Evolutionary conservation across 2,888 invertebrate species (phyloP).

Genomic region (Corythucha ciliata): DNA sequence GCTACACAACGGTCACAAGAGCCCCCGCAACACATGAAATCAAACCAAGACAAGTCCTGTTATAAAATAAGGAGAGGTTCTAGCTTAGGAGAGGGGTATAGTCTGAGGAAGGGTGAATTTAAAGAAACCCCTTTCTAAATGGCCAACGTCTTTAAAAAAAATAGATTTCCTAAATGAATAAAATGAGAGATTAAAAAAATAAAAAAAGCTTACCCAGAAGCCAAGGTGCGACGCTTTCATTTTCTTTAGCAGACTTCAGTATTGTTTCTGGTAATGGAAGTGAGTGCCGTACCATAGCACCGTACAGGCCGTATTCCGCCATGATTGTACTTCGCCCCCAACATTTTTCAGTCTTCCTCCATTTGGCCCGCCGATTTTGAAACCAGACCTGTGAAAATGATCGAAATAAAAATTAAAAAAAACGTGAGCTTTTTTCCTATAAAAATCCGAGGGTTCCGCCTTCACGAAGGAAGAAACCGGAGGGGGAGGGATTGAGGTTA

Average conservation of each 20-base stretch:
- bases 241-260: conserved; percentile 92
- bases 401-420: too few species aligned
- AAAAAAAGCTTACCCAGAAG: conserved; percentile 71
- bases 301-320: conserved; percentile 99
- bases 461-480: too few species aligned
- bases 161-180: background rate
- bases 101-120: too few species aligned
- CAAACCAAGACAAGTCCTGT: conserved; percentile 18
- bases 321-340: conserved; percentile 99
- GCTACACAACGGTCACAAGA: conserved; percentile 18
- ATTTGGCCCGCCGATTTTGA: conserved; percentile 95
- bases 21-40: conserved; percentile 22
- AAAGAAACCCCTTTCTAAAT: too few species aligned
- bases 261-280: conserved; percentile 97
- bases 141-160: too few species aligned
- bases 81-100: too few species aligned
- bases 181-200: background rate
- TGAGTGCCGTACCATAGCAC: conserved; percentile 99
- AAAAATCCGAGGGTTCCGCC: too few species aligned
- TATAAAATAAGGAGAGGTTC: too few species aligned
- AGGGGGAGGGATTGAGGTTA: too few species aligned
- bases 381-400: conserved; percentile 92
- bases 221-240: conserved; percentile 97
- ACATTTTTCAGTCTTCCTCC: conserved; percentile 99
- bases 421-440: too few species aligned